Percentiles rank a stretch among this genome's conserved stretches.
Evolutionary conservation across 2,113 vertebrate species (phyloP).

Genomic region (Budorcas taxicolor): DNA sequence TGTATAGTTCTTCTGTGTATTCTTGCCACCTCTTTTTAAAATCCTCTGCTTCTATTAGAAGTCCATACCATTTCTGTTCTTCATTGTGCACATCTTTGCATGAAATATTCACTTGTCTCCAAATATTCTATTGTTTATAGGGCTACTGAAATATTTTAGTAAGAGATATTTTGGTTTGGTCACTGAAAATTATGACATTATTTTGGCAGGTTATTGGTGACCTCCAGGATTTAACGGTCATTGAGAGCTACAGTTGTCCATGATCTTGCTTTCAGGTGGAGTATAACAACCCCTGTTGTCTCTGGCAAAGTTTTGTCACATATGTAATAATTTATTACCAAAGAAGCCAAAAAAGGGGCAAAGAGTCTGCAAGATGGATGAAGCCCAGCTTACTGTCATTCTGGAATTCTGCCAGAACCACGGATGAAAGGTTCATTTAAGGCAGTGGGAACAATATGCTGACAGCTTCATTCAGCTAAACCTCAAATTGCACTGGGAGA

Average conservation of each 20-base stretch:
- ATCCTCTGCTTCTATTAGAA: too few relatives aligned
- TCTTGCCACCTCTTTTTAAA: too few relatives aligned
- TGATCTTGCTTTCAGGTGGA: neutral
- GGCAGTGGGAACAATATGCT: neutral
- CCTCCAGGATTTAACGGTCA: neutral
- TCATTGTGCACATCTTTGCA: too few relatives aligned
- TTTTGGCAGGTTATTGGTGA: neutral
- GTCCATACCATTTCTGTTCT: too few relatives aligned
- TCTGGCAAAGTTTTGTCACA: neutral
- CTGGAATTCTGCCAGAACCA: neutral
- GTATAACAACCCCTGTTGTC: neutral
- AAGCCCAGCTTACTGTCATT: neutral
- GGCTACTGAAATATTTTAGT: too few relatives aligned
- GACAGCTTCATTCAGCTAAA: neutral
- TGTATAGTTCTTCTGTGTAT: too few relatives aligned
- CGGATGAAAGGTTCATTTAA: neutral
- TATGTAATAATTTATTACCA: neutral
- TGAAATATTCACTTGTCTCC: too few relatives aligned
- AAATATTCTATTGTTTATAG: too few relatives aligned
- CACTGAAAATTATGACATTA: neutral
- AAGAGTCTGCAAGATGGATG: neutral
- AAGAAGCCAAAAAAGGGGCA: neutral
- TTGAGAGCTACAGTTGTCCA: neutral
- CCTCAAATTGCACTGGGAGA: neutral
- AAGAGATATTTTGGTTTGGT: neutral